Base-by-base conservation (phyloP, 2,113 vertebrate species). In the Tenebrosternarchus preto region DNA sequence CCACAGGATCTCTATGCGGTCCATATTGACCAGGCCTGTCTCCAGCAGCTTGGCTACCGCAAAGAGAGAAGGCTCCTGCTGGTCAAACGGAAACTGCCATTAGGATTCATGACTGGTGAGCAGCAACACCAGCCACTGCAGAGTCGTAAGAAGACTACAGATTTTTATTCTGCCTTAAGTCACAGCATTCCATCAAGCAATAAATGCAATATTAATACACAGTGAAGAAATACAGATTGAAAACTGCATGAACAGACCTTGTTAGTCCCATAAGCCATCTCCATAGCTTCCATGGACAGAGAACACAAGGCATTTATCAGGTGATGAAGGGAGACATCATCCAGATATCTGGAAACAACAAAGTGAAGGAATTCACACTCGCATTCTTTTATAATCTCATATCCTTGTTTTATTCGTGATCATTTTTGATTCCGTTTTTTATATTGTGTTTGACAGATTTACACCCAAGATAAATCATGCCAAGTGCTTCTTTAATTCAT, bases 241-340 rank as follows among this genome's bases (percentile, higher is more conserved):
- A 7, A 24, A 11, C 9, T 70, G 17, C 15, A 46, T 24, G 16
- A 5, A 76, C 50, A 83, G 77, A 96, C 98, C 95, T 99, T 99
- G 90, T 96, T 99, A 89, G 96, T 99, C 86, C 97, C 96, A 88
- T 95, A 99, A 66, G 98, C 97, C 98, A 99, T 99, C 88, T 99
- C 98, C 97, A 99, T 99, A 64, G 98, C 98, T 91, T 99, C 98
- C 93, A 97, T 80, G 4, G 98, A 99, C 87, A 99, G 93, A 36
- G 97, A 99, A 85, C 97, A 99, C 84, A 99, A 95, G 20, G 98
- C 97, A 27, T 99, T 99, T 90, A 99, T 99, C 92, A 99, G 92
- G 88, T 99, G 98, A 92, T 99, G 98, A 82, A 99, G 92, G 70
- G 98, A 99, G 57, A 99, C 98, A 31, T 99, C 97, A n/a, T 99